These are phyloP conservation scores for Drosophila mimetica DNA, from an alignment of 2,888 invertebrate genomes.

Conservation along the genomic window DNA sequence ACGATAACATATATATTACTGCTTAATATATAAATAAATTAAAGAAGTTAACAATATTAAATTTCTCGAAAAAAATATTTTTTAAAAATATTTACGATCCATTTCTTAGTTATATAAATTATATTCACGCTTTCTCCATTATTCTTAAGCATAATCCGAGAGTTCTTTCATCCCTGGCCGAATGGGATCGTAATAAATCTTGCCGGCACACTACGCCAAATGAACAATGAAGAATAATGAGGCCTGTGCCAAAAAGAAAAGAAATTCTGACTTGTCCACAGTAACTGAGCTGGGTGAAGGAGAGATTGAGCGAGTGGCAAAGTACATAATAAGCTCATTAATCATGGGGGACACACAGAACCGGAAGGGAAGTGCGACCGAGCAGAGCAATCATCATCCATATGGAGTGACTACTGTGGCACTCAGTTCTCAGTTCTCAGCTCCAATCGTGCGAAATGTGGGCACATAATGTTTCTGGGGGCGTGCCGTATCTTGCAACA, in stretches of 20 bases:
- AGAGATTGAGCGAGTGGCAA: constrained; percentile 27
- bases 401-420: constrained; percentile 30
- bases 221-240: constrained; percentile 66
- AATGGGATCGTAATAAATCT: constrained; percentile 38
- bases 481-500: constrained; percentile 40
- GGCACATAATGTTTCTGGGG: constrained; percentile 15
- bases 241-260: constrained; percentile 42
- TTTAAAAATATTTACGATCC: too few relatives aligned
- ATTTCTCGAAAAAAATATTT: too few relatives aligned
- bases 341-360: constrained; percentile 56
- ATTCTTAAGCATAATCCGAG: neutral
- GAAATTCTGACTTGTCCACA: constrained; percentile 26
- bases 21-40: too few relatives aligned
- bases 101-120: too few relatives aligned
- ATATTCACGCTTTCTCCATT: neutral
- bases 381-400: constrained; percentile 33
- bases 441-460: constrained; percentile 37
- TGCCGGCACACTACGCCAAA: constrained; percentile 44
- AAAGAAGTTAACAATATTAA: too few relatives aligned
- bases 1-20: too few relatives aligned
- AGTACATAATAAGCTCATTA: constrained; percentile 72
- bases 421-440: constrained; percentile 27
- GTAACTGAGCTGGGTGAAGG: constrained; percentile 9
- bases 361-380: constrained; percentile 31
- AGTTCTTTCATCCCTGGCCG: neutral